Percentiles rank a stretch among this genome's conserved stretches.
phyloP scores from a whole-genome alignment of 1,140 invertebrate genomes.

The Glomeris maerens region DNA sequence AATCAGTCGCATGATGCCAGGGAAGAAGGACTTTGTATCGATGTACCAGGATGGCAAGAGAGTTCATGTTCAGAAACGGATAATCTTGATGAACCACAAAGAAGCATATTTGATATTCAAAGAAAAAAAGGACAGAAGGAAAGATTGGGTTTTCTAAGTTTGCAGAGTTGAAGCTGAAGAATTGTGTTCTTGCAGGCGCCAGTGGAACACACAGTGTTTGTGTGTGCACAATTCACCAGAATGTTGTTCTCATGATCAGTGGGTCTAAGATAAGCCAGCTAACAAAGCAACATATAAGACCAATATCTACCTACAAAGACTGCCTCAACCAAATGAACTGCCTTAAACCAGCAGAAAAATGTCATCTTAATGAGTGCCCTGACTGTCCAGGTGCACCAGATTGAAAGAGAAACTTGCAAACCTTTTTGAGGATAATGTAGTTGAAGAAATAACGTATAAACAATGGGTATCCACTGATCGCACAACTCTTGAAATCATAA shows the following conservation, averaged over 20 bases:
- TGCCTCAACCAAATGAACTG: constrained; percentile 17
- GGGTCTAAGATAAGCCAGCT: constrained; percentile 1
- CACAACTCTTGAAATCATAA: constrained; percentile 18
- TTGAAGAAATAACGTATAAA: constrained; percentile 21
- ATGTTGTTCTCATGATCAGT: constrained; percentile 21
- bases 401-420: constrained; percentile 6
- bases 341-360: constrained; percentile 8
- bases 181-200: constrained; percentile 19
- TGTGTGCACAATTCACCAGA: constrained; percentile 17
- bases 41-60: constrained; percentile 15
- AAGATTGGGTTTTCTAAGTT: too few relatives aligned
- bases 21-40: constrained; percentile 19
- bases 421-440: constrained; percentile 15
- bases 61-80: constrained; percentile 18
- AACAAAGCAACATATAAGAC: not conserved
- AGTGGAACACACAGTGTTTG: constrained; percentile 21
- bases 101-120: constrained; percentile 17
- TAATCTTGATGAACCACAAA: constrained; percentile 20
- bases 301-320: constrained; percentile 14
- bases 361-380: constrained; percentile 11
- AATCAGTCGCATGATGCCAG: constrained; percentile 12
- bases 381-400: constrained; percentile 12
- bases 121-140: too few relatives aligned
- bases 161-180: constrained; percentile 14
- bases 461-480: constrained; percentile 20